Evolutionary conservation across 2,797 vertebrate species (phyloP).

Genomic region (Acanthurus leucopareius): DNA sequence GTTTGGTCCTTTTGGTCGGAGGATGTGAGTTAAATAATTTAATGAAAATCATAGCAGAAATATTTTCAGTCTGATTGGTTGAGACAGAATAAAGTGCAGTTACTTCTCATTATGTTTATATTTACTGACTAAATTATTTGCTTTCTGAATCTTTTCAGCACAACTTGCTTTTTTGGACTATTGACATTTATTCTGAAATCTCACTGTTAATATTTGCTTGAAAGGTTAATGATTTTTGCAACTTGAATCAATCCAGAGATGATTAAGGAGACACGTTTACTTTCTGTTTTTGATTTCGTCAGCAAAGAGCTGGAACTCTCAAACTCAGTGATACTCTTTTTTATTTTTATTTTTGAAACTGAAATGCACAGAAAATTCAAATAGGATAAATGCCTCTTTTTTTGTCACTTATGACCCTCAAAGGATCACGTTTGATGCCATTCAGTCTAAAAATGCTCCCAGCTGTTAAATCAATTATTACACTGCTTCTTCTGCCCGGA

Average conservation of each 20-base stretch:
- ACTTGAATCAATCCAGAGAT: conserved; percentile 14
- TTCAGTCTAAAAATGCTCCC: not conserved
- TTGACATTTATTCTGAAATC: conserved; percentile 32
- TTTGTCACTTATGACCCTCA: not conserved
- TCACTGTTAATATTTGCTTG: conserved; percentile 3
- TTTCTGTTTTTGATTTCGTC: not conserved
- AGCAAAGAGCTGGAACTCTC: not conserved
- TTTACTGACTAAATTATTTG: conserved; percentile 21
- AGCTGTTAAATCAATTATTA: not conserved
- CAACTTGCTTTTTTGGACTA: conserved; percentile 2
- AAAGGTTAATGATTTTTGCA: conserved; percentile 42
- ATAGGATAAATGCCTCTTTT: not conserved
- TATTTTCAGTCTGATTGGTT: not conserved
- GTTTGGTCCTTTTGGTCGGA: not conserved
- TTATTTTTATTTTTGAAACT: not conserved
- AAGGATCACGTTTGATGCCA: not conserved
- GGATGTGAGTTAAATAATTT: conserved; percentile 3
- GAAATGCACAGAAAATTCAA: not conserved
- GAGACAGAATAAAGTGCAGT: not conserved
- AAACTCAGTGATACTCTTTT: not conserved
- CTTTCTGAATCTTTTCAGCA: not conserved
- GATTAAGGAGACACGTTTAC: too few species aligned
- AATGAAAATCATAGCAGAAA: conserved; percentile 19
- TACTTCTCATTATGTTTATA: not conserved
- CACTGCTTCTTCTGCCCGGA: not conserved